Percentiles rank a stretch among this genome's conserved stretches.
Conservation (phyloP, 2,113 vertebrate species). For the Saguinus imperator region DNA sequence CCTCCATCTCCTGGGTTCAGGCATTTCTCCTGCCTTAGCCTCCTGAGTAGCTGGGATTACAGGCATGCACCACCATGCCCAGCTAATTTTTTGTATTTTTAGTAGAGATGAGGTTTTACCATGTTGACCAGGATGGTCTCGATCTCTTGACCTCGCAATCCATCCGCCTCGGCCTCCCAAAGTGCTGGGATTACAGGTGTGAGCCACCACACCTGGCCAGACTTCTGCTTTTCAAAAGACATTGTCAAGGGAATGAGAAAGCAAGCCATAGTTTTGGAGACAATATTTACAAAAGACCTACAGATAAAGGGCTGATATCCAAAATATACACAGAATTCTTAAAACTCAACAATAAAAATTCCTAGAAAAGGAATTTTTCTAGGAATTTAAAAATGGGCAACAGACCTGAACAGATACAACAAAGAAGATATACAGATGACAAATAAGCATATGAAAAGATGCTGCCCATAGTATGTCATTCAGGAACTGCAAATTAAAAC, state of each 20-base stretch:
- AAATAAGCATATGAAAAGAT: neutral
- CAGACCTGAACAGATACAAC: neutral
- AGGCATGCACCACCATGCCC: too few species aligned
- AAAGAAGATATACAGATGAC: neutral
- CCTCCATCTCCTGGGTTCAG: too few species aligned
- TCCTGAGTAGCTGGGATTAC: too few species aligned
- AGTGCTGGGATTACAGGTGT: too few species aligned
- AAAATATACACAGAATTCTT: neutral
- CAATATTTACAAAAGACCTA: neutral
- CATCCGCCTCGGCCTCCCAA: too few species aligned
- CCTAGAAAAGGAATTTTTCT: too few species aligned
- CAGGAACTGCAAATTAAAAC: neutral
- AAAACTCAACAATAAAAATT: slow-evolving; percentile 22
- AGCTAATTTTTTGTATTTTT: too few species aligned
- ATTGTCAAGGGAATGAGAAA: neutral
- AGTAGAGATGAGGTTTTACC: too few species aligned
- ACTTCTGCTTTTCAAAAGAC: neutral
- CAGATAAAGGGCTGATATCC: neutral
- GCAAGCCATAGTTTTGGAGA: neutral
- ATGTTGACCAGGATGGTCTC: too few species aligned
- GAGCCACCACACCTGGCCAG: neutral
- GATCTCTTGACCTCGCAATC: too few species aligned
- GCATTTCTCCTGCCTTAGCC: too few species aligned
- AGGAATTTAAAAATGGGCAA: neutral
- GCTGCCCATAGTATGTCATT: neutral